Conservation (phyloP, 2,113 vertebrate species). For the Dromiciops gliroides region DNA sequence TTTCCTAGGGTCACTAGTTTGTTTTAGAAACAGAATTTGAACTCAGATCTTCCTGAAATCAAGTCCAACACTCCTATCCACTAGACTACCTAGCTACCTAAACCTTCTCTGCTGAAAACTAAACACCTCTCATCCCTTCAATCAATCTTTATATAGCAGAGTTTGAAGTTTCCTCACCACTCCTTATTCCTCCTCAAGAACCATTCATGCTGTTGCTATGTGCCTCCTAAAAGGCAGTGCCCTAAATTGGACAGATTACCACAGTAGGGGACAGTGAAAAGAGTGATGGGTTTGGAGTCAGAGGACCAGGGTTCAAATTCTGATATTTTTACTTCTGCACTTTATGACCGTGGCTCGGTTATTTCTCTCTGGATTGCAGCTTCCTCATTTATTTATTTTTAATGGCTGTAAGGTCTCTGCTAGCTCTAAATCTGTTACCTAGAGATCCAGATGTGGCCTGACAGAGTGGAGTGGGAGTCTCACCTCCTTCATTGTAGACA, state of each 20-base stretch:
- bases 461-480: neutral
- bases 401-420: neutral
- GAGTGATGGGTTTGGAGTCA: neutral
- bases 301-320: neutral
- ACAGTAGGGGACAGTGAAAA: neutral
- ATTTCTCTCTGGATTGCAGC: neutral
- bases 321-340: neutral
- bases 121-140: neutral
- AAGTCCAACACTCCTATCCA: neutral
- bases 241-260: neutral
- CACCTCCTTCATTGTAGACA: neutral
- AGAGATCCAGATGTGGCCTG: neutral
- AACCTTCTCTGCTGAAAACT: neutral
- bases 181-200: neutral
- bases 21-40: neutral
- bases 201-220: neutral
- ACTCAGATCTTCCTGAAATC: neutral
- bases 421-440: neutral
- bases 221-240: neutral
- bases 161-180: neutral
- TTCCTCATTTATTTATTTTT: neutral
- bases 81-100: neutral
- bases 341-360: neutral
- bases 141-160: neutral
- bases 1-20: neutral